phyloP scores from a whole-genome alignment of 2,888 invertebrate genomes.

The Sinopyrophorus schimmeli region DNA sequence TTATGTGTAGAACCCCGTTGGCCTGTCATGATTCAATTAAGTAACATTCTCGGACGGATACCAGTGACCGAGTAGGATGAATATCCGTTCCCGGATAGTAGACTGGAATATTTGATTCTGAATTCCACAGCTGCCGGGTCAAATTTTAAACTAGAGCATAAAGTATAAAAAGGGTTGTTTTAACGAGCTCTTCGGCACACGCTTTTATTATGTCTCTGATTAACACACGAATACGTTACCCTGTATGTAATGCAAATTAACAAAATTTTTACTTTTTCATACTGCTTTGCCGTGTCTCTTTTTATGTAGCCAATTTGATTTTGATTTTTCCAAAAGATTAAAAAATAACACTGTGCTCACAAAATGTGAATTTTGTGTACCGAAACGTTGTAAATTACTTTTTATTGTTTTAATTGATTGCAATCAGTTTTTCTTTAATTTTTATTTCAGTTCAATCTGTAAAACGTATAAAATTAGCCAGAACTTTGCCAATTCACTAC shows the following conservation, averaged over 20 bases:
- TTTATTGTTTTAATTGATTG: no score
- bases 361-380: no score
- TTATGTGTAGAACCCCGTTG: constrained; percentile 36
- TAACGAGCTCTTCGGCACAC: constrained; percentile 41
- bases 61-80: constrained; percentile 33
- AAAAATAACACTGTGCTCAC: constrained; percentile 24
- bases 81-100: constrained; percentile 31
- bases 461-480: no score
- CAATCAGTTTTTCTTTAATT: no score
- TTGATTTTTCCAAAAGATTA: constrained; percentile 19
- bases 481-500: no score
- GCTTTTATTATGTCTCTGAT: constrained; percentile 39
- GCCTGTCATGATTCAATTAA: constrained; percentile 47
- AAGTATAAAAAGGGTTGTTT: constrained; percentile 36
- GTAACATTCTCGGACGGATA: constrained; percentile 42
- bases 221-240: constrained; percentile 42
- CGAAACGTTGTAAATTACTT: no score
- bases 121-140: constrained; percentile 32
- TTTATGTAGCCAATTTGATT: constrained; percentile 29
- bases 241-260: constrained; percentile 36
- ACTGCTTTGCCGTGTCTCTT: constrained; percentile 1
- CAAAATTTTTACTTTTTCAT: constrained; percentile 23
- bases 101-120: constrained; percentile 35
- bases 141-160: constrained; percentile 30
- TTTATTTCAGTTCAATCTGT: no score